These are phyloP conservation scores for Psephotus haematonotus DNA, from an alignment of 2,113 vertebrate species.

Conservation along the genomic window DNA sequence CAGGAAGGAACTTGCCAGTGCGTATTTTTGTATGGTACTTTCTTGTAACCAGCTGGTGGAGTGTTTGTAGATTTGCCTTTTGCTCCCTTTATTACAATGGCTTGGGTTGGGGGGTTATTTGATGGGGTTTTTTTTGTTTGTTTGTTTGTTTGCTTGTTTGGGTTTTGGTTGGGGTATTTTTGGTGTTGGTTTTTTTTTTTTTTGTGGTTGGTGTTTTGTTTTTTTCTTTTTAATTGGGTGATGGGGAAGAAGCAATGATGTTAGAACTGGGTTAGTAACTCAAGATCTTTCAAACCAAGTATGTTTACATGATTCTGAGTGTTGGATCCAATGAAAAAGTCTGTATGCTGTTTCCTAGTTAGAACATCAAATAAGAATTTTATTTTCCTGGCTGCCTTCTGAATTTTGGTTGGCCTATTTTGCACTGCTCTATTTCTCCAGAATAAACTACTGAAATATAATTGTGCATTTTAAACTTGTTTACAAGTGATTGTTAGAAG, in stretches of 20 bases:
- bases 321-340: slow-evolving; percentile 65
- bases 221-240: neutral
- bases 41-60: slow-evolving; percentile 53
- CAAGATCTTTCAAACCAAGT: slow-evolving; percentile 43
- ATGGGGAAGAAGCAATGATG: neutral
- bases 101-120: neutral
- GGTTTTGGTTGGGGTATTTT: neutral
- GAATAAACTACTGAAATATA: slow-evolving; percentile 86
- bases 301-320: slow-evolving; percentile 67
- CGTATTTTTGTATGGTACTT: slow-evolving; percentile 67
- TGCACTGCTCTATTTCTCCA: slow-evolving; percentile 81
- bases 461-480: slow-evolving; percentile 68
- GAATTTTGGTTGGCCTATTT: slow-evolving; percentile 72
- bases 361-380: slow-evolving; percentile 53
- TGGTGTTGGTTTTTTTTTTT: neutral
- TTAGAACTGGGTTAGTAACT: slow-evolving; percentile 44
- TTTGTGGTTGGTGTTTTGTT: neutral
- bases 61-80: slow-evolving; percentile 51
- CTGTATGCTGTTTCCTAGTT: slow-evolving; percentile 63
- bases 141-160: neutral
- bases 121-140: neutral
- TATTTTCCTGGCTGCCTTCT: slow-evolving; percentile 70
- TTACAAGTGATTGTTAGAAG: slow-evolving; percentile 54
- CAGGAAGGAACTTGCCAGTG: slow-evolving; percentile 55
- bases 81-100: slow-evolving; percentile 28